Evolutionary conservation across 2,113 vertebrate species (phyloP).

Genomic region (Manacus vitellinus): DNA sequence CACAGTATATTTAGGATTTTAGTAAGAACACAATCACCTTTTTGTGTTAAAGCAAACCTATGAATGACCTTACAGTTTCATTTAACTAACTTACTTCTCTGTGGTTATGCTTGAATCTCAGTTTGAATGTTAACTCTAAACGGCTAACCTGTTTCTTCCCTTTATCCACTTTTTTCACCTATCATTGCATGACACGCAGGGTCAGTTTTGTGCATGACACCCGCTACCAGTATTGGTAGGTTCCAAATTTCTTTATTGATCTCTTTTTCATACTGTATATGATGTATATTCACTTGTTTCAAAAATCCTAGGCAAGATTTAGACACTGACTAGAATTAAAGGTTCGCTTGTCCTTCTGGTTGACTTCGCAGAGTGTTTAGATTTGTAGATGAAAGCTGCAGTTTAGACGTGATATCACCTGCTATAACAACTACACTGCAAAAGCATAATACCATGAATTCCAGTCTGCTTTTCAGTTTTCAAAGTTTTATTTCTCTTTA

Average conservation of each 20-base stretch:
- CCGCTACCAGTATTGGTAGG: constrained; percentile 99
- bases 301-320: constrained; percentile 62
- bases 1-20: not conserved
- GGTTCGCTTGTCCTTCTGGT: constrained; percentile 71
- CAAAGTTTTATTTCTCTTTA: constrained; percentile 72
- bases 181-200: constrained; percentile 91
- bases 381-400: constrained; percentile 50
- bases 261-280: constrained; percentile 74
- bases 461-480: constrained; percentile 76
- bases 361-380: constrained; percentile 57
- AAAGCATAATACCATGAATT: constrained; percentile 71
- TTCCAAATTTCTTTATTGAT: constrained; percentile 88
- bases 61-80: constrained; percentile 75
- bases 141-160: constrained; percentile 87
- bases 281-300: constrained; percentile 71
- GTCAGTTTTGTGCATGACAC: constrained; percentile 99
- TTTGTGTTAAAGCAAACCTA: constrained; percentile 47
- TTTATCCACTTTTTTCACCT: constrained; percentile 85
- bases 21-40: constrained; percentile 10
- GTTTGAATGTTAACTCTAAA: constrained; percentile 87
- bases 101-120: constrained; percentile 82
- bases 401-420: constrained; percentile 68
- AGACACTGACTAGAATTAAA: constrained; percentile 63
- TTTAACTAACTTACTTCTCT: constrained; percentile 80
- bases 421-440: constrained; percentile 70